Evolutionary conservation across 2,797 vertebrate species (phyloP), one percentile per base, ranked within the genome.

Genomic region (Catostomus latipinnis): DNA sequence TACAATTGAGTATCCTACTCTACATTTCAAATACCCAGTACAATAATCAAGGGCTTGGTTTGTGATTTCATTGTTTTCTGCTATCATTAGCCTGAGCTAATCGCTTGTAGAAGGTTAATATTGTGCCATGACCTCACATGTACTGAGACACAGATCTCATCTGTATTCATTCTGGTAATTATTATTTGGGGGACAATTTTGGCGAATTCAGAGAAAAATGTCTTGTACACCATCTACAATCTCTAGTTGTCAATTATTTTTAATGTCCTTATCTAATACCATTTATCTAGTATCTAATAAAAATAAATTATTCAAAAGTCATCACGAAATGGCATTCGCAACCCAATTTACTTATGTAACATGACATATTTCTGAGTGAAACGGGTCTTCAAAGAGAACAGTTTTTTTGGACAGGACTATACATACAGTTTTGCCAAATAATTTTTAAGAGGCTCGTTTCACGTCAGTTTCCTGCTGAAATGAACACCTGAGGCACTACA

Each of bases 141-240:
- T 18, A 62, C 58, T 48, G 58, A 77, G 56, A 71, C 52, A 45
- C 57, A n/a, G 43, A 48, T 71, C 49, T 22, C 58, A 48, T 63
- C 52, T 54, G 9, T 50, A 70, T 69, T 52, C 6, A 78, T 63
- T 56, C 58, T 54, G 34, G 3, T 14, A n/a, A 54, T 56, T 12
- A 49, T 16, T 43, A 8, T 58, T 7, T 43, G 22, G 8, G 60
- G 45, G 1, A 50, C 54, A 58, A 11, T 50, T 34, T 8, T 60
- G 16, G 9, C 1, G 46, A 58, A 58, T 58, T 49, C 8, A 58
- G 6, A 34, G 45, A 57, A 76, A n/a, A 58, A 46, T 13, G 2
- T 6, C 1, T 6, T 5, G 11, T 4, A 76, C 46, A 66, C 4
- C 34, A 46, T 49, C 14, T 34, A 13, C 16, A n/a, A 16, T 16